Evolutionary conservation across 1,140 invertebrate genomes (phyloP).

Genomic region (Leptinotarsa undecemlineata): DNA sequence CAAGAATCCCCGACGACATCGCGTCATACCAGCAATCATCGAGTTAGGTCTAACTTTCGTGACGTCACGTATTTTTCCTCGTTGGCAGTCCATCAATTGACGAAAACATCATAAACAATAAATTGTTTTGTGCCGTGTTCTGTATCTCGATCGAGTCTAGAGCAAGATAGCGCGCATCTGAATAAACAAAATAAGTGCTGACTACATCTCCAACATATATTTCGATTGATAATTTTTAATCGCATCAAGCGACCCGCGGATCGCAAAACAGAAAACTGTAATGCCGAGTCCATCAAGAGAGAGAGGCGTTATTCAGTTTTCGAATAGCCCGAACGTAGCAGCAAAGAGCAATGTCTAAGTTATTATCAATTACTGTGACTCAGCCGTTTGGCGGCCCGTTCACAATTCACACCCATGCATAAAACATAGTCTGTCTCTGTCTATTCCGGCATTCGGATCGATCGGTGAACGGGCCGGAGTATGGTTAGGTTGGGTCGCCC

Average conservation of each 20-base stretch:
- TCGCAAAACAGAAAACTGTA: slow-evolving; percentile 29
- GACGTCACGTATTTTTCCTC: slow-evolving; percentile 12
- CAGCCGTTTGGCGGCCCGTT: slow-evolving; percentile 54
- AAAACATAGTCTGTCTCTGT: slow-evolving; percentile 54
- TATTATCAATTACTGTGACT: slow-evolving; percentile 59
- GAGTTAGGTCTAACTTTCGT: background rate
- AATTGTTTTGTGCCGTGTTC: slow-evolving; percentile 2
- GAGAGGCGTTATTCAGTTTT: slow-evolving; percentile 41
- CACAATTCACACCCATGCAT: slow-evolving; percentile 54
- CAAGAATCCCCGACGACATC: background rate
- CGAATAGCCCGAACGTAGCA: slow-evolving; percentile 36
- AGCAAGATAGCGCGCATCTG: background rate
- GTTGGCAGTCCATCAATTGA: background rate
- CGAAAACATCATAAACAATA: slow-evolving; percentile 21
- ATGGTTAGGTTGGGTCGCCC: slow-evolving; percentile 55
- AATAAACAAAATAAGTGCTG: slow-evolving; percentile 17
- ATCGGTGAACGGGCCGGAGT: slow-evolving; percentile 51
- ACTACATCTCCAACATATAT: slow-evolving; percentile 12
- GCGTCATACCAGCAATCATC: background rate
- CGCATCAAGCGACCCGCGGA: slow-evolving; percentile 10
- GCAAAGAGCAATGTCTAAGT: slow-evolving; percentile 55
- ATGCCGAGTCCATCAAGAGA: slow-evolving; percentile 30
- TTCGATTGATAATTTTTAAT: slow-evolving; percentile 23
- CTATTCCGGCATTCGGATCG: slow-evolving; percentile 57
- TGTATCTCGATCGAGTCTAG: background rate